Percentiles rank a stretch among this genome's conserved stretches.
phyloP scores from a whole-genome alignment of 1,140 invertebrate species.

The Dysdera silvatica region DNA sequence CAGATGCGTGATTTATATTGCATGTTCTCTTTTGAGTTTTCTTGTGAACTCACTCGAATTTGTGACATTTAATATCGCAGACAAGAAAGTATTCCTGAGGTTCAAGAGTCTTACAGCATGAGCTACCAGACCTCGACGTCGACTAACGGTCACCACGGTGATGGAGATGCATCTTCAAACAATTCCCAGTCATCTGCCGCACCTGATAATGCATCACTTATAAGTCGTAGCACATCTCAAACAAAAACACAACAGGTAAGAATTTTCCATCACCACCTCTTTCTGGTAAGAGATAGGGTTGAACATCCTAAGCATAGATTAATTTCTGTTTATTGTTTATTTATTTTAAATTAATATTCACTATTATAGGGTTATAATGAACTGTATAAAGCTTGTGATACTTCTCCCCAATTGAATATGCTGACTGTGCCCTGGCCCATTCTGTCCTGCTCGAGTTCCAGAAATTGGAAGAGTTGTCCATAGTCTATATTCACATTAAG shows the following conservation, averaged over 20 bases:
- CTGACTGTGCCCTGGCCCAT: too few species aligned
- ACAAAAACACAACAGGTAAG: slow-evolving; percentile 54
- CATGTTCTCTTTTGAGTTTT: neutral
- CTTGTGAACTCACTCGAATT: neutral
- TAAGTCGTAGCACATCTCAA: slow-evolving; percentile 52
- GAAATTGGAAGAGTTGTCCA: too few species aligned
- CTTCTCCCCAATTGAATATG: too few species aligned
- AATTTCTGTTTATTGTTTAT: too few species aligned
- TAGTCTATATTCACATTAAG: too few species aligned
- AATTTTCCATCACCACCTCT: too few species aligned
- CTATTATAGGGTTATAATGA: too few species aligned
- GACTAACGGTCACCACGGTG: slow-evolving; percentile 49
- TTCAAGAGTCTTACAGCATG: slow-evolving; percentile 22
- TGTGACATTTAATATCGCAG: slow-evolving; percentile 14
- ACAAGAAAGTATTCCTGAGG: slow-evolving; percentile 26
- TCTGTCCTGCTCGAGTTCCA: too few species aligned
- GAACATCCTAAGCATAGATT: too few species aligned
- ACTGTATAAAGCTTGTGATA: too few species aligned
- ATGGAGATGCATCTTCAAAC: slow-evolving; percentile 51
- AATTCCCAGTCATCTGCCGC: slow-evolving; percentile 51
- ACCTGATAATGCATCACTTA: slow-evolving; percentile 48
- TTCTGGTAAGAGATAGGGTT: too few species aligned
- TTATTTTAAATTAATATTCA: too few species aligned
- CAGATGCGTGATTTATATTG: neutral
- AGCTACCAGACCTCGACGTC: slow-evolving; percentile 43